A percentile compares a stretch with the other conserved stretches of the same genome.
phyloP scores from a whole-genome alignment of 2,113 vertebrate species.

The Apodemus sylvaticus region DNA sequence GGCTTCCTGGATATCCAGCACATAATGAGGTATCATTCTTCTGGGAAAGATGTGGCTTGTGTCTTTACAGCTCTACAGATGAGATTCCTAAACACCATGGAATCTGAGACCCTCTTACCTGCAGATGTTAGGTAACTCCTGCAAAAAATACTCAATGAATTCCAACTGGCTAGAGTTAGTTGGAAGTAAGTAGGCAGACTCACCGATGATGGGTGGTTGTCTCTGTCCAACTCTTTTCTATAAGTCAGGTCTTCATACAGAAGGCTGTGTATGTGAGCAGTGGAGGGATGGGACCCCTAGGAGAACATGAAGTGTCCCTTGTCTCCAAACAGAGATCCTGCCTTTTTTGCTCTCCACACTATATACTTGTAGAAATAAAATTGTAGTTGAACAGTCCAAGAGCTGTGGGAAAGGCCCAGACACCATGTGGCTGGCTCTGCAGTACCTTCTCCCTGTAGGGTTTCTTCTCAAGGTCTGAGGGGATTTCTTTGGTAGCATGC shows the following conservation, averaged over 20 bases:
- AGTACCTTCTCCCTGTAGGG: background rate
- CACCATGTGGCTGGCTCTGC: background rate
- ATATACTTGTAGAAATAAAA: background rate
- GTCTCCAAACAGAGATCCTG: no score
- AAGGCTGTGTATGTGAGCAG: background rate
- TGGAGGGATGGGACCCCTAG: background rate
- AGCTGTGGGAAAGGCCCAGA: background rate
- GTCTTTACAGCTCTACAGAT: background rate
- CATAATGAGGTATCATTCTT: background rate
- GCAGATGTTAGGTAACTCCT: background rate
- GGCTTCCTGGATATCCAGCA: background rate
- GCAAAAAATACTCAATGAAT: background rate
- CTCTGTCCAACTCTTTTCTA: background rate
- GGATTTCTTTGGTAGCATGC: background rate
- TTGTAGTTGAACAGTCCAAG: fast-evolving
- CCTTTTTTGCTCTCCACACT: background rate
- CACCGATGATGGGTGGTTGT: background rate
- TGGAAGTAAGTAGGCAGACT: background rate
- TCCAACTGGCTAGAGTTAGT: background rate
- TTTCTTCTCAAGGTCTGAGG: background rate
- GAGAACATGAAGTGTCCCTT: background rate
- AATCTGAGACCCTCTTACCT: background rate
- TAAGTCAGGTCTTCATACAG: background rate
- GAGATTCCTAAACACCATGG: background rate
- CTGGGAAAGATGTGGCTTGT: background rate